Conservation (phyloP, 2,113 vertebrate genomes). For the Eonycteris spelaea region DNA sequence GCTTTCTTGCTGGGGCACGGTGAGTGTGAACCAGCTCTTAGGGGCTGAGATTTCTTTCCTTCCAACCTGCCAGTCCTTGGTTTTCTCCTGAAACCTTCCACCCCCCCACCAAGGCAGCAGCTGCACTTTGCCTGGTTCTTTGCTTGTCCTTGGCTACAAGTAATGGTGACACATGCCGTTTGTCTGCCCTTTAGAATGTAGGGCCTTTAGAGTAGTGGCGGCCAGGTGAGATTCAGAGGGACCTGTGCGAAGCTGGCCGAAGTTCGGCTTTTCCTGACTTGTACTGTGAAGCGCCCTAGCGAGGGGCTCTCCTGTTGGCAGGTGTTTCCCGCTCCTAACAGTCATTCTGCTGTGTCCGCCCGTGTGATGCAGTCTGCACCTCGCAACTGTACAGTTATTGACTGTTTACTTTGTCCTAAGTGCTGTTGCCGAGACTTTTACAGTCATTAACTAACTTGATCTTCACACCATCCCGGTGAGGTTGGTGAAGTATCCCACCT, state of each 20-base stretch:
- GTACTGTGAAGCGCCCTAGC: too few species aligned
- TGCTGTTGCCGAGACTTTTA: background rate
- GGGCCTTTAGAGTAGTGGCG: background rate
- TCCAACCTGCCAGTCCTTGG: too few species aligned
- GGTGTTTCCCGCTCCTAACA: background rate
- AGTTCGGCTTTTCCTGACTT: background rate
- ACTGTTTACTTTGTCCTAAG: background rate
- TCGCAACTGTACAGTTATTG: background rate
- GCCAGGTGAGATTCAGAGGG: background rate
- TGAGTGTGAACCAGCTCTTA: background rate
- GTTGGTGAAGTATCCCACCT: background rate
- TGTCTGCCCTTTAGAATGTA: background rate
- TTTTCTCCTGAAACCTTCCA: background rate
- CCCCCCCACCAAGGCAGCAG: background rate
- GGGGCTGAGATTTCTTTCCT: background rate
- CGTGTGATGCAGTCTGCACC: too few species aligned
- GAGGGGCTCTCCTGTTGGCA: accelerated
- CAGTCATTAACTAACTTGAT: background rate
- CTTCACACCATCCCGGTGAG: background rate
- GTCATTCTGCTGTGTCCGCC: background rate
- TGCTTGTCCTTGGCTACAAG: background rate
- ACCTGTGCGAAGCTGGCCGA: background rate
- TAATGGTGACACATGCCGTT: background rate
- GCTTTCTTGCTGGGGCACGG: background rate
- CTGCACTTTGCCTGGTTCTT: background rate